Evolutionary conservation across 2,797 vertebrate species (phyloP), one percentile per base, ranked within the genome.

Genomic region (Lutjanus argentimaculatus): DNA sequence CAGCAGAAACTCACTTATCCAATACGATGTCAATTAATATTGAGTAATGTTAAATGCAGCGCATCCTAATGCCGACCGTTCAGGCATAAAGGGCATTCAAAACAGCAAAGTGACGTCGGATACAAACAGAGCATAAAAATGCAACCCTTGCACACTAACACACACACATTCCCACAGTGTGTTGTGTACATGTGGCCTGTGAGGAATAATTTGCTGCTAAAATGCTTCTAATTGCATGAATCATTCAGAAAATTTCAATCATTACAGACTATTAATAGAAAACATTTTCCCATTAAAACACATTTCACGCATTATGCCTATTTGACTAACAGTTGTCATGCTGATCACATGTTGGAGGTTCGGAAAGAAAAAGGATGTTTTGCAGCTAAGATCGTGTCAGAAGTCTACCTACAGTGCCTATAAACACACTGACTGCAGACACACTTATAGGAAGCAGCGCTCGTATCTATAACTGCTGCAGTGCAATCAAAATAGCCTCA

Each of bases 241-340:
- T 91, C 91, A 85, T 82, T 91, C 81, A 85, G 85, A 92, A 91
- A 90, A 87, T 89, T 82, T 71, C 77, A 87, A 89, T 94, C 85
- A 90, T 90, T 83, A 85, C 49, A 21, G 82, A 65, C 88, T 89
- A 89, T 92, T 91, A 91, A 88, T 87, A 77, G 90, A 83, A 85
- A 81, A 78, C 77, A 68, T 78, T 91, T 89, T 75, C 74, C 67
- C 72, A 92, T 93, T 90, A 87, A 85, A 85, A 88, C 73, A 61
- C 79, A 90, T 93, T 91, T 91, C 83, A 89, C 71, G 67, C 89
- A 55, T 85, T 79, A 68, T 14, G 77, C 74, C 77, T 73, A 16
- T 87, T 85, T 82, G 72, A 80, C 77, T 36, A 77, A 52, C 64
- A 14, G 67, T 76, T 75, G 36, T 14, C 79, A 82, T 72, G 83